Evolutionary conservation across 2,797 vertebrate species (phyloP).

Genomic region (Lerista edwardsae): DNA sequence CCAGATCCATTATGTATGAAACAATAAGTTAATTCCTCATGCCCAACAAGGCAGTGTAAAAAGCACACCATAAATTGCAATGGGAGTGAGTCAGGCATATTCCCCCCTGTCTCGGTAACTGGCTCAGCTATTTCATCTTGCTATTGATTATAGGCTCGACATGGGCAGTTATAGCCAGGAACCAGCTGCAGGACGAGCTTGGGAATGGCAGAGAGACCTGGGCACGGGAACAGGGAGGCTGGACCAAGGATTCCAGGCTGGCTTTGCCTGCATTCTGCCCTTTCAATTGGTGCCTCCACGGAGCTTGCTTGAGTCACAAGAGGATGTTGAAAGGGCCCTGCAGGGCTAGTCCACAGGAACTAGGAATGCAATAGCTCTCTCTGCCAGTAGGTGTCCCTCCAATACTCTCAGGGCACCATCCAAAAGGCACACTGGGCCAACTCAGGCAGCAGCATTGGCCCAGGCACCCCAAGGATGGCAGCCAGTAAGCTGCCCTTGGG

Average conservation of each 20-base stretch:
- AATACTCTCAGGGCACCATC: too few species aligned
- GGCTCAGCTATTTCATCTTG: slow-evolving; percentile 22
- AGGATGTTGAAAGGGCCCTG: too few species aligned
- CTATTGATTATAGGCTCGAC: slow-evolving; percentile 26
- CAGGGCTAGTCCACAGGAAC: too few species aligned
- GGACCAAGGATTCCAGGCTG: not conserved
- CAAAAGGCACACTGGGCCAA: too few species aligned
- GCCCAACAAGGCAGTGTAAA: slow-evolving; percentile 26
- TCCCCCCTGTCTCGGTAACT: not conserved
- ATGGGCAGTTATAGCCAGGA: slow-evolving; percentile 9
- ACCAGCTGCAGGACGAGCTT: not conserved
- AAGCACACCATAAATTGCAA: slow-evolving; percentile 30
- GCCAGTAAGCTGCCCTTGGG: too few species aligned
- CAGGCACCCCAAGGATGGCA: too few species aligned
- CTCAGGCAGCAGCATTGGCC: too few species aligned
- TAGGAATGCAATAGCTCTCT: too few species aligned
- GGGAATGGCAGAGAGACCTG: not conserved
- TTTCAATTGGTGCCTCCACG: not conserved
- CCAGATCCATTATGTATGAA: not conserved
- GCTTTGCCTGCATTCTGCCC: too few species aligned
- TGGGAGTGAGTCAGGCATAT: not conserved
- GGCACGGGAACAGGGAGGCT: not conserved
- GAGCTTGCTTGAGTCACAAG: too few species aligned
- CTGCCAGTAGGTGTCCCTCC: too few species aligned
- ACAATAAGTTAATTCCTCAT: slow-evolving; percentile 25